These are phyloP conservation scores for Nebria ingens DNA, from an alignment of 1,140 invertebrate species.

Conservation along the genomic window DNA sequence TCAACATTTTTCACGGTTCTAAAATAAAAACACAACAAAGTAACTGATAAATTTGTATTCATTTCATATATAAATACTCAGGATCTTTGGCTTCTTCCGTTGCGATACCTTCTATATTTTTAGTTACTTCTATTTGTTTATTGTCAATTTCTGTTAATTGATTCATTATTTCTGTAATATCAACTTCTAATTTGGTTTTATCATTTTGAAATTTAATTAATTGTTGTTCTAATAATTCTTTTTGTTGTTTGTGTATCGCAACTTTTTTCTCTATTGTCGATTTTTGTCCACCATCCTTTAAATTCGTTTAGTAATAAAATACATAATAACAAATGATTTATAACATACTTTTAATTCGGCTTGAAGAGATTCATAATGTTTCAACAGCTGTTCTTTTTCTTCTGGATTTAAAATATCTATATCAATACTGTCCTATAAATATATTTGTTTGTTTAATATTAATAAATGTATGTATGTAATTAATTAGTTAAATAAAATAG, in stretches of 20 bases:
- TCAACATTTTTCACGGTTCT: constrained; percentile 54
- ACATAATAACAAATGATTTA: constrained; percentile 9
- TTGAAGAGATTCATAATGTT: constrained; percentile 44
- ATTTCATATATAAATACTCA: constrained; percentile 32
- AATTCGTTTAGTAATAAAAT: constrained; percentile 9
- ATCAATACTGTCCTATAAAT: constrained; percentile 29
- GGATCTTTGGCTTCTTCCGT: constrained; percentile 36
- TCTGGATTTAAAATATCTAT: constrained; percentile 40
- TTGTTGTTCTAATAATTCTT: constrained; percentile 38
- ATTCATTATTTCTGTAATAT: constrained; percentile 25
- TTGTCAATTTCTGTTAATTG: constrained; percentile 24
- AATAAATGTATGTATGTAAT: constrained; percentile 10
- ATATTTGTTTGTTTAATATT: too few relatives aligned
- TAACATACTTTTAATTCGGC: constrained; percentile 32
- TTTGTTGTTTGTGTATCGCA: constrained; percentile 43
- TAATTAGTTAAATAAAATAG: constrained; percentile 16
- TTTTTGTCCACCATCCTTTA: constrained; percentile 24
- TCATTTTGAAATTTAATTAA: constrained; percentile 35
- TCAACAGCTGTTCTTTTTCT: constrained; percentile 41
- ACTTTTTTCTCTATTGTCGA: constrained; percentile 41
- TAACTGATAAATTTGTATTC: not conserved
- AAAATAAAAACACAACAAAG: too few relatives aligned
- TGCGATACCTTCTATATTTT: constrained; percentile 38
- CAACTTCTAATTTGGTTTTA: constrained; percentile 29
- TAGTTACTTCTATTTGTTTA: constrained; percentile 26